Base-by-base conservation (phyloP, 2,888 invertebrate species). In the Zhengitettix transpicula region DNA sequence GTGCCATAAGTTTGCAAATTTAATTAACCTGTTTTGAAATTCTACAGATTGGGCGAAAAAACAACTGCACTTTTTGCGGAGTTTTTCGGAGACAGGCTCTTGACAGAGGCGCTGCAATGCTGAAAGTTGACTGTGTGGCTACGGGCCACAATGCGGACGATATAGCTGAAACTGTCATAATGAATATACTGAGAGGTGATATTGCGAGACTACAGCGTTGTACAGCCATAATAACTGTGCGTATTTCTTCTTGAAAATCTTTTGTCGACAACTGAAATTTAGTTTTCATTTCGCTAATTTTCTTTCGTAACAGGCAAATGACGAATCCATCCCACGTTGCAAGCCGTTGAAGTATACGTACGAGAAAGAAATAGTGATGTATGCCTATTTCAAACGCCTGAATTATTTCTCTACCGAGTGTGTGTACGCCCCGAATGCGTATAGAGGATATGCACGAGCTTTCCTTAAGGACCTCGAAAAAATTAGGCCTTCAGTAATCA, bases 301-400 rank as follows among this genome's bases (percentile, higher is more conserved):
- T 52, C 64, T 59, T 56, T 69, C 68, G 1, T 62, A 78, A 62
- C 69, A 85, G 85, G 82, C 85, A 64, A 80, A 81, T 67, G 89
- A 89, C 69, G 90, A 87, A 64, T 78, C 87, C 11, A 88, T 97
- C 68, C 90, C 93, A 1, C 78, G 97, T 67, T 94, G 94, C 16
- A 98, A 98, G 70, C 97, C 97, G 0, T 81, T 98, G 52, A 98
- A 98, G 71, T 98, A 97, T 71, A 86, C 94, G 0, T 99, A 97
- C 72, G 99, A 99, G 72, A 98, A 98, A 70, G 99, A 99, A 77
- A 99, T 99, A 70, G 99, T 98, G 0, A 94, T 97, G 93, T 97
- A 99, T 75, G 98, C 99, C 0, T 92, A 98, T 71, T 97, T 91
- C 72, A 92, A 93, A 71, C 89, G 91, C 69, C 75, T 99, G 41